Percentiles rank a stretch among this genome's conserved stretches.
Conservation (phyloP, 2,113 vertebrate species). For the Dasyornis broadbenti region DNA sequence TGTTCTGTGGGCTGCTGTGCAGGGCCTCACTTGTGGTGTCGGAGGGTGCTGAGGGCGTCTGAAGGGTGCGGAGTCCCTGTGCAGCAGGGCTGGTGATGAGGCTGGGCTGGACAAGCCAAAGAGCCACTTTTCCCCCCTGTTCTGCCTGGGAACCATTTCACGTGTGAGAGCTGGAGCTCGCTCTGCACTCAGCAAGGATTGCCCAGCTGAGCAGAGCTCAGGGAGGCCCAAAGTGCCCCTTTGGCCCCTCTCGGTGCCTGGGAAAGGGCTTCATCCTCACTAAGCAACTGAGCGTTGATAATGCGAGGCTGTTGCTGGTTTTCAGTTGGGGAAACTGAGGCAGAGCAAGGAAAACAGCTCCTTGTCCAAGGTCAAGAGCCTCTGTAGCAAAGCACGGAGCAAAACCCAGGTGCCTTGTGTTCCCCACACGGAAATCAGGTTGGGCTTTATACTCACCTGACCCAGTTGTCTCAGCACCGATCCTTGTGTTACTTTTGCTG, state of each 20-base stretch:
- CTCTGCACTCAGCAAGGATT: background rate
- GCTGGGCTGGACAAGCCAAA: background rate
- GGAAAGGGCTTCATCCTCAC: background rate
- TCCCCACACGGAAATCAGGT: background rate
- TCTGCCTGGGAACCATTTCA: background rate
- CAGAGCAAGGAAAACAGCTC: background rate
- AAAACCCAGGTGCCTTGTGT: background rate
- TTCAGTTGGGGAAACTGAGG: background rate
- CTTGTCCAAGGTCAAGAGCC: background rate
- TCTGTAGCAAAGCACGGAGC: background rate
- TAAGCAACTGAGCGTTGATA: background rate
- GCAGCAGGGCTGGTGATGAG: background rate
- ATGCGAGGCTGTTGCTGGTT: background rate
- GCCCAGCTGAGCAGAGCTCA: background rate
- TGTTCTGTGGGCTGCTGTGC: background rate
- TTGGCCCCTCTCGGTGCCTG: accelerated
- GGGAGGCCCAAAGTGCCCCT: background rate
- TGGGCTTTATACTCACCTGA: background rate
- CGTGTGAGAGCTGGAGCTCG: background rate
- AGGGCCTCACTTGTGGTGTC: background rate
- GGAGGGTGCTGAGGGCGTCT: background rate
- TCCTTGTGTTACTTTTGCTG: background rate
- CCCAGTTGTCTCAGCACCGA: background rate
- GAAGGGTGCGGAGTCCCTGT: background rate
- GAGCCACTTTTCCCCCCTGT: accelerated